Conservation (phyloP, 2,113 vertebrate species). For the Nesoenas mayeri region DNA sequence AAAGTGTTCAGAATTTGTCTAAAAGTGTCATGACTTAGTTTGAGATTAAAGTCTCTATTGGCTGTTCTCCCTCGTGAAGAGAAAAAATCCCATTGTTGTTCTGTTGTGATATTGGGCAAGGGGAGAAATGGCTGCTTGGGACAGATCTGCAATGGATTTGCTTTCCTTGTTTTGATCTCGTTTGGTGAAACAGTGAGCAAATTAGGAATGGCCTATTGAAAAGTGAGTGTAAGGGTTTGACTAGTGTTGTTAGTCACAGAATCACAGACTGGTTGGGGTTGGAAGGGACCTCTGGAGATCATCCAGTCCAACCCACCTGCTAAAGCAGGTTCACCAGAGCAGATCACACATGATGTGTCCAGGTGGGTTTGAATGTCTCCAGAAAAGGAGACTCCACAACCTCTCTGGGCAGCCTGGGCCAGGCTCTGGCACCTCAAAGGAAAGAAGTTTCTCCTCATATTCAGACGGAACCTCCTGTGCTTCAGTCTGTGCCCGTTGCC, state of each 20-base stretch:
- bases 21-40: neutral
- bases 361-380: too few relatives aligned
- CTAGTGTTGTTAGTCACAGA: neutral
- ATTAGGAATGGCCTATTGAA: neutral
- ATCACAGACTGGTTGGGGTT: too few relatives aligned
- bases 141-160: neutral
- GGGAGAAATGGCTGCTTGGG: neutral
- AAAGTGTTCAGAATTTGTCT: neutral
- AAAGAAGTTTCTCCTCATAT: too few relatives aligned
- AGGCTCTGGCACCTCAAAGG: too few relatives aligned
- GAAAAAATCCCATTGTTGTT: neutral
- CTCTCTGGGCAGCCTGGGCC: too few relatives aligned
- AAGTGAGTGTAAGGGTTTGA: neutral
- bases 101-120: neutral
- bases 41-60: neutral
- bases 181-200: neutral
- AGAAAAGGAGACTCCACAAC: too few relatives aligned
- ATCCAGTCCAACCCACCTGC: too few relatives aligned
- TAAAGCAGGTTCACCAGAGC: too few relatives aligned
- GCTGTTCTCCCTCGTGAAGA: neutral
- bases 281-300: too few relatives aligned
- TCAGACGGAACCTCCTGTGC: too few relatives aligned
- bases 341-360: too few relatives aligned
- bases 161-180: neutral
- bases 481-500: too few relatives aligned